Evolutionary conservation across 2,888 invertebrate genomes (phyloP).

Genomic region (Tridacna gigas): DNA sequence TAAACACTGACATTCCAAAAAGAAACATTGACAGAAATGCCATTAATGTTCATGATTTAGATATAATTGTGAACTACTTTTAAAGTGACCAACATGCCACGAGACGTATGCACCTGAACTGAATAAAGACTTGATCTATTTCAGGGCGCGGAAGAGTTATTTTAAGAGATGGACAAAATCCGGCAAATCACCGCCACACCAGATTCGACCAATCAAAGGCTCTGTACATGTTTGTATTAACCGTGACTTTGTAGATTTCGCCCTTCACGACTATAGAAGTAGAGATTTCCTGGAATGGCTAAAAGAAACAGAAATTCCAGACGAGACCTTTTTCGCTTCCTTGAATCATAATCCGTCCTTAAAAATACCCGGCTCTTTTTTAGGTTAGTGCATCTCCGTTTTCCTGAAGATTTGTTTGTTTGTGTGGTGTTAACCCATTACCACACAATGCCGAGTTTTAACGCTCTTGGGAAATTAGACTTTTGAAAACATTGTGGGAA

Average conservation of each 20-base stretch:
- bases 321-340: constrained; percentile 39
- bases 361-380: constrained; percentile 28
- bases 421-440: no score
- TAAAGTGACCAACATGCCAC: no score
- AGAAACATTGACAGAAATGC: no score
- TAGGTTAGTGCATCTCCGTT: constrained; percentile 8
- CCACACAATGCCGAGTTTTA: no score
- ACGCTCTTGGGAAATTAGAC: no score
- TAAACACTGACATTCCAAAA: no score
- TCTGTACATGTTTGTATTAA: constrained; percentile 35
- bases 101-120: no score
- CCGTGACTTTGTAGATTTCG: constrained; percentile 40
- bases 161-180: constrained; percentile 30
- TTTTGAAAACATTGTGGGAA: no score
- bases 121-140: constrained; percentile 12
- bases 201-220: constrained; percentile 35
- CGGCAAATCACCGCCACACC: constrained; percentile 30
- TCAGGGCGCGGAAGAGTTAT: constrained; percentile 28
- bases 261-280: constrained; percentile 23
- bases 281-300: constrained; percentile 31
- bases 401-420: no score
- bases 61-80: no score
- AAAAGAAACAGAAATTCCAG: constrained; percentile 25
- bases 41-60: no score
- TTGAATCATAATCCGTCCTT: constrained; percentile 38